phyloP scores from a whole-genome alignment of 2,113 vertebrate species.

The Osmerus eperlanus region DNA sequence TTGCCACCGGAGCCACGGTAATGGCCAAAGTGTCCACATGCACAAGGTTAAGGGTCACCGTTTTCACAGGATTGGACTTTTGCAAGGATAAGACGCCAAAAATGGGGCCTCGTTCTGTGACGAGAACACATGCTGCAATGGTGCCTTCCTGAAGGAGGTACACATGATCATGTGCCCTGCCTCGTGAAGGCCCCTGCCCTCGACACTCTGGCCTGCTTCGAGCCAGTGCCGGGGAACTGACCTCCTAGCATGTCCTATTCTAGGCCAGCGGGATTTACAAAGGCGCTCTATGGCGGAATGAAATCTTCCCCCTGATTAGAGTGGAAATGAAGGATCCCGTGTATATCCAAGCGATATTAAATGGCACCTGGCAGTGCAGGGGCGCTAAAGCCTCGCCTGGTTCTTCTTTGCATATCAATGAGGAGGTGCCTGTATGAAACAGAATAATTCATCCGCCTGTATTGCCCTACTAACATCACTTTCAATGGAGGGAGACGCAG shows the following conservation, averaged over 20 bases:
- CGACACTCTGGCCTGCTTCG: constrained; percentile 27
- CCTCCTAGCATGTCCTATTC: constrained; percentile 22
- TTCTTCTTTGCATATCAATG: constrained; percentile 58
- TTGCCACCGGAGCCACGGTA: constrained; percentile 30
- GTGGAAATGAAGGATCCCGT: constrained; percentile 58
- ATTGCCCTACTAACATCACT: constrained; percentile 17
- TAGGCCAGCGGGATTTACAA: constrained; percentile 36
- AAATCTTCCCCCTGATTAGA: constrained; percentile 53
- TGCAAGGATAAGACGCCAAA: too few species aligned
- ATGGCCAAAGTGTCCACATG: neutral
- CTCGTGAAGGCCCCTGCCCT: constrained; percentile 12
- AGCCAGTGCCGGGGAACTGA: constrained; percentile 7
- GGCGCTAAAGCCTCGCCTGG: constrained; percentile 32
- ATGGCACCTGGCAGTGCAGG: constrained; percentile 46
- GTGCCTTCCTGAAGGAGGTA: too few species aligned
- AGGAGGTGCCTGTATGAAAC: constrained; percentile 39
- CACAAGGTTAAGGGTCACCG: constrained; percentile 58
- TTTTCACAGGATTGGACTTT: constrained; percentile 1
- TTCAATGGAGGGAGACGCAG: constrained; percentile 10
- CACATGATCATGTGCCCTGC: too few species aligned
- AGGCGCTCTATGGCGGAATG: constrained; percentile 24
- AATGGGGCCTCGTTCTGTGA: too few species aligned
- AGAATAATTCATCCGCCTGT: constrained; percentile 41
- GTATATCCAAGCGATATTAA: constrained; percentile 62
- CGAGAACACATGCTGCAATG: too few species aligned